Evolutionary conservation across 2,797 vertebrate genomes (phyloP).

Genomic region (Sebastes nivosus): DNA sequence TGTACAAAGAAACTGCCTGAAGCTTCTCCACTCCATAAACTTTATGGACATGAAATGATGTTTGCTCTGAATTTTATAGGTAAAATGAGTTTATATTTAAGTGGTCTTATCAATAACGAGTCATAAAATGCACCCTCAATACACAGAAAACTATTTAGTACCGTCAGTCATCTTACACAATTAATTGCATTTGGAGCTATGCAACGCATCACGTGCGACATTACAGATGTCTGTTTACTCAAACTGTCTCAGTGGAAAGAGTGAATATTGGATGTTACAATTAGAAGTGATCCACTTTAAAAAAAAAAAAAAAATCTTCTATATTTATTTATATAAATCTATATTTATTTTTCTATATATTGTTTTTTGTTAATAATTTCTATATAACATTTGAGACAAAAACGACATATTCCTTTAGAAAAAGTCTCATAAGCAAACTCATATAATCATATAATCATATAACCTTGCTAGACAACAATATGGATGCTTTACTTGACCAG

Average conservation of each 20-base stretch:
- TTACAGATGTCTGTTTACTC: constrained; percentile 22
- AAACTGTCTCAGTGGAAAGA: not conserved
- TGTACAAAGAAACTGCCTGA: not conserved
- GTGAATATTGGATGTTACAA: not conserved
- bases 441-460: not conserved
- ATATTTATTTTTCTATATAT: not conserved
- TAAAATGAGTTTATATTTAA: constrained; percentile 14
- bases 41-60: not conserved
- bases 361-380: not conserved
- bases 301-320: not conserved
- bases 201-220: constrained; percentile 8
- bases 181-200: not conserved
- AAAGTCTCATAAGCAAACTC: not conserved
- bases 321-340: not conserved
- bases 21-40: constrained; percentile 2
- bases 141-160: not conserved
- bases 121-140: not conserved
- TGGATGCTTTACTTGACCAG: not conserved
- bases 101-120: not conserved
- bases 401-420: not conserved
- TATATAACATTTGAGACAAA: not conserved
- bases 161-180: constrained; percentile 4
- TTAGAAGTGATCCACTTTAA: not conserved
- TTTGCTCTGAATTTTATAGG: not conserved
- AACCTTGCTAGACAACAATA: not conserved